Percentiles rank a stretch among this genome's conserved stretches.
phyloP scores from a whole-genome alignment of 2,113 vertebrate genomes.

The Callipepla squamata region DNA sequence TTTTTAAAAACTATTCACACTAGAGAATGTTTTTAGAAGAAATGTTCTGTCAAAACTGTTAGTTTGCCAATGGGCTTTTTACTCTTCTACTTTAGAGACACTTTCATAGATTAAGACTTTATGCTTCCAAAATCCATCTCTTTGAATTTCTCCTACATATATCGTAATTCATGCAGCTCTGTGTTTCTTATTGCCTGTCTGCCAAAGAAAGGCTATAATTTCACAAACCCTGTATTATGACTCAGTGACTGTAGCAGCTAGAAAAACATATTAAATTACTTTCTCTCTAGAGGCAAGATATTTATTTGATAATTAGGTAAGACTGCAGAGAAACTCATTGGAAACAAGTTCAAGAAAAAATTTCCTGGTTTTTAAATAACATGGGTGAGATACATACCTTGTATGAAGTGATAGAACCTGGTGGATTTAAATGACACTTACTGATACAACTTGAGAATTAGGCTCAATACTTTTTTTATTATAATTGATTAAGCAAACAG shows the following conservation, averaged over 20 bases:
- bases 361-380: not conserved
- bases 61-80: slow-evolving; percentile 11
- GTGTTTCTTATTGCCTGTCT: slow-evolving; percentile 20
- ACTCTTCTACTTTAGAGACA: not conserved
- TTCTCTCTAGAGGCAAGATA: slow-evolving; percentile 45
- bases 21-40: not conserved
- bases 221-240: slow-evolving; percentile 54
- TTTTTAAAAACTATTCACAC: slow-evolving; percentile 11
- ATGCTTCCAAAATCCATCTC: slow-evolving; percentile 5
- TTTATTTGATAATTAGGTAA: slow-evolving; percentile 28
- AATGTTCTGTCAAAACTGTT: slow-evolving; percentile 42
- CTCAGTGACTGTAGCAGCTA: slow-evolving; percentile 47
- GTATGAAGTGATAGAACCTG: not conserved
- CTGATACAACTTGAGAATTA: not conserved
- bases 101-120: slow-evolving; percentile 11
- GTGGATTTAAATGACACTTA: not conserved
- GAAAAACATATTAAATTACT: slow-evolving; percentile 46
- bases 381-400: not conserved
- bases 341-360: slow-evolving; percentile 20
- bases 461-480: not conserved
- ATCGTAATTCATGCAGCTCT: slow-evolving; percentile 9
- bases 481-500: not conserved
- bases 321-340: not conserved
- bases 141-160: slow-evolving; percentile 15
- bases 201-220: slow-evolving; percentile 52